Conservation (phyloP, 1,140 invertebrate species). For the Ooceraea biroi region DNA sequence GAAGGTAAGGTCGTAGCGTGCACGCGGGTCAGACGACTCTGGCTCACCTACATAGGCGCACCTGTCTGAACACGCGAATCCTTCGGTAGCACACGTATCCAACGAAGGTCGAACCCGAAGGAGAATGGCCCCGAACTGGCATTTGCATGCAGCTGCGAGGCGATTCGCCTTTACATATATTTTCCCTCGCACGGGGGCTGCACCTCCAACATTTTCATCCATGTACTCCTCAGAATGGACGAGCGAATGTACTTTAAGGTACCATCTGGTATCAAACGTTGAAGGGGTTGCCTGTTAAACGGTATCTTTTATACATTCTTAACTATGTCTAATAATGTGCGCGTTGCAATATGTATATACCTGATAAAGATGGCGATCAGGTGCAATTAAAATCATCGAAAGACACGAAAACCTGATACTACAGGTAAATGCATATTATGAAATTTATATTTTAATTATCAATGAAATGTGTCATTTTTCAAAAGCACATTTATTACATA, state of each 20-base stretch:
- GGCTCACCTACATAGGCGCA: conserved; percentile 73
- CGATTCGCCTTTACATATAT: conserved; percentile 35
- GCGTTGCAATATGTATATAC: background rate
- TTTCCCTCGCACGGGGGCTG: conserved; percentile 7
- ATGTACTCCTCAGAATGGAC: background rate
- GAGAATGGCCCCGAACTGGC: conserved; percentile 44
- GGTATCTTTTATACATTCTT: background rate
- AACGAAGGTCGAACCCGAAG: conserved; percentile 67
- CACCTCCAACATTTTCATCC: conserved; percentile 26
- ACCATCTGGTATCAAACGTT: background rate
- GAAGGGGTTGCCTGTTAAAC: background rate
- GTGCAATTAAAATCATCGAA: background rate
- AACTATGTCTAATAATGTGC: background rate
- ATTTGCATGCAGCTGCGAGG: conserved; percentile 61
- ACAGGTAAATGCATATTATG: background rate
- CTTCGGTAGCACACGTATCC: conserved; percentile 42
- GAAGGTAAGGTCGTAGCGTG: conserved; percentile 82
- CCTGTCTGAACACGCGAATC: conserved; percentile 72
- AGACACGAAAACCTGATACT: background rate
- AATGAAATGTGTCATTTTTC: background rate
- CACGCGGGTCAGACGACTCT: conserved; percentile 78
- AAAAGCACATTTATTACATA: too few species aligned
- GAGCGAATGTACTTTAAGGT: too few species aligned
- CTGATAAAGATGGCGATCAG: background rate
- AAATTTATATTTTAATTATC: background rate